phyloP scores from a whole-genome alignment of 2,888 invertebrate species.

The Hoplodrina blanda region DNA sequence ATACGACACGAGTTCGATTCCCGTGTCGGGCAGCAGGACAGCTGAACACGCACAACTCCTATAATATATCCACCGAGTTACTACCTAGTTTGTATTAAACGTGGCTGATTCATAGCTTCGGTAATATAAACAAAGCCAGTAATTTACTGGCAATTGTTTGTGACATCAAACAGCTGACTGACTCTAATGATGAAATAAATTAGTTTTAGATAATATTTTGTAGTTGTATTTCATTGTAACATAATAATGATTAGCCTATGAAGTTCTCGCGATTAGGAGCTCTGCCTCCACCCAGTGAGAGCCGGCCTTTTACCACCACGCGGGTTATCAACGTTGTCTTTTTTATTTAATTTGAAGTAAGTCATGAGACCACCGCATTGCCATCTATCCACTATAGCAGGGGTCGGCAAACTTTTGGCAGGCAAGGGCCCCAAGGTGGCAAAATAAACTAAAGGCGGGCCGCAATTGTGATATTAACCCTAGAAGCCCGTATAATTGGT shows the following conservation, averaged over 20 bases:
- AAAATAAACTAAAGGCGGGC: too few species aligned
- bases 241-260: neutral
- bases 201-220: neutral
- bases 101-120: slow-evolving; percentile 11
- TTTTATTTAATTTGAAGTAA: too few species aligned
- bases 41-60: neutral
- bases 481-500: too few species aligned
- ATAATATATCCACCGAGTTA: neutral
- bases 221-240: neutral
- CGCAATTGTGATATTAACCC: too few species aligned
- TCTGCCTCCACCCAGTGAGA: too few species aligned
- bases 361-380: too few species aligned
- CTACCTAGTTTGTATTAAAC: neutral
- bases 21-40: neutral
- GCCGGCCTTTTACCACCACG: too few species aligned
- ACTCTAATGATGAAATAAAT: slow-evolving; percentile 2
- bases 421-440: too few species aligned
- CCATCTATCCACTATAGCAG: too few species aligned
- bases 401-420: too few species aligned
- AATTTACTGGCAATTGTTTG: slow-evolving; percentile 2
- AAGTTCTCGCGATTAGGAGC: neutral
- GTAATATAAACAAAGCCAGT: slow-evolving; percentile 10
- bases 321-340: too few species aligned
- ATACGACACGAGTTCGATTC: neutral
- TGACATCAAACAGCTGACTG: slow-evolving; percentile 2